Evolutionary conservation across 2,888 invertebrate genomes (phyloP).

Genomic region (Leptopilina syphax): DNA sequence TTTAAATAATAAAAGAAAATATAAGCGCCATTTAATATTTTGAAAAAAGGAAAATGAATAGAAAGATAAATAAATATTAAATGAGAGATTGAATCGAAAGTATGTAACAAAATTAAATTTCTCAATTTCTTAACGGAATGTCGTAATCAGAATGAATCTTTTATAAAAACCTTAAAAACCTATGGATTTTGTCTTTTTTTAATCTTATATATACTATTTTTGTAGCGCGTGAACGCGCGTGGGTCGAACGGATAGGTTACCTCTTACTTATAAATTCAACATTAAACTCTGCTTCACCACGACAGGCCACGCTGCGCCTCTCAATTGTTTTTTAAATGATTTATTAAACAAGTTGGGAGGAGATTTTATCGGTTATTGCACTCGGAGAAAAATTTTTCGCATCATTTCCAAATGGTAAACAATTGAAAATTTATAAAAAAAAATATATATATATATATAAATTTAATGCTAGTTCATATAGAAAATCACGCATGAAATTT

Average conservation of each 20-base stretch:
- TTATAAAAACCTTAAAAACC: conserved; percentile 31
- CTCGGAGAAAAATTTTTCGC: conserved; percentile 18
- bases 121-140: conserved; percentile 33
- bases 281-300: conserved; percentile 30
- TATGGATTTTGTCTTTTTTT: neutral
- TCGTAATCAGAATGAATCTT: conserved; percentile 32
- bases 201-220: no score
- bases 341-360: conserved; percentile 30
- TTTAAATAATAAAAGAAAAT: no score
- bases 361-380: conserved; percentile 34
- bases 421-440: neutral
- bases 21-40: neutral
- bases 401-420: conserved; percentile 22
- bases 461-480: no score
- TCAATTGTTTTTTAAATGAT: conserved; percentile 40
- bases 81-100: neutral
- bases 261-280: conserved; percentile 41
- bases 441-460: neutral
- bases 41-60: neutral
- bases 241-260: conserved; percentile 41
- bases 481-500: no score
- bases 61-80: conserved; percentile 20
- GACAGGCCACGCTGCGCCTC: conserved; percentile 38
- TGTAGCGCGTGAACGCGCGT: conserved; percentile 2
- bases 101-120: conserved; percentile 22